Conservation (phyloP, 2,888 invertebrate genomes). For the Agonopterix heracliana region DNA sequence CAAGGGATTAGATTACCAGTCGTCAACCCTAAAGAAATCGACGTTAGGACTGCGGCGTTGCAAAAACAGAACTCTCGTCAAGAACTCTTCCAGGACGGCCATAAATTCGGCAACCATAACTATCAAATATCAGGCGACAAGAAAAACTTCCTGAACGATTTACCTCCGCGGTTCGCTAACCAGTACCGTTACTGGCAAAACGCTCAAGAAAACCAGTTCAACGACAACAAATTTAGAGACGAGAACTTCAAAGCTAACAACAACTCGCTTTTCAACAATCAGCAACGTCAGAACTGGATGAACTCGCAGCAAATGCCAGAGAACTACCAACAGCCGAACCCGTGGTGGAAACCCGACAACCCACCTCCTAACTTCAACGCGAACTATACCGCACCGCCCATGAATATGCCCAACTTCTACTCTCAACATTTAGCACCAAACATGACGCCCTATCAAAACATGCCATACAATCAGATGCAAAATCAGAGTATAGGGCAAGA, state of each 20-base stretch:
- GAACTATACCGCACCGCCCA: slow-evolving; percentile 25
- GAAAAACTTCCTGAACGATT: slow-evolving; percentile 61
- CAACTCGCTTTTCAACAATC: slow-evolving; percentile 26
- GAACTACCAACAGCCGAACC: slow-evolving; percentile 32
- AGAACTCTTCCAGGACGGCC: slow-evolving; percentile 53
- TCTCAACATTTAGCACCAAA: slow-evolving; percentile 31
- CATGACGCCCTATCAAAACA: slow-evolving; percentile 39
- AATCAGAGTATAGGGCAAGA: slow-evolving; percentile 26
- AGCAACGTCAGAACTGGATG: slow-evolving; percentile 33
- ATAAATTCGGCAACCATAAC: slow-evolving; percentile 49
- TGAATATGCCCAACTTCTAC: slow-evolving; percentile 46
- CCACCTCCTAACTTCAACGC: slow-evolving; percentile 33
- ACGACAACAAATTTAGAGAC: slow-evolving; percentile 60
- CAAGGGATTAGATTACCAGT: slow-evolving; percentile 60
- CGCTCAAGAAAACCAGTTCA: slow-evolving; percentile 50
- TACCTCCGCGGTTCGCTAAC: slow-evolving; percentile 66
- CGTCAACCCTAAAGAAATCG: slow-evolving; percentile 71
- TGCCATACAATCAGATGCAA: slow-evolving; percentile 31
- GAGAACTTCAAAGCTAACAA: slow-evolving; percentile 37
- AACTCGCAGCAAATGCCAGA: slow-evolving; percentile 25
- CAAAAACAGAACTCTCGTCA: slow-evolving; percentile 64
- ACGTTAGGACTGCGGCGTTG: slow-evolving; percentile 64
- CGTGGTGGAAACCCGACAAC: slow-evolving; percentile 59
- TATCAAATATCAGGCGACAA: slow-evolving; percentile 63
- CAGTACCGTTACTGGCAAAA: slow-evolving; percentile 65